Percentiles rank a stretch among this genome's conserved stretches.
Conservation (phyloP, 2,888 invertebrate species). For the Pyrochroa serraticornis region DNA sequence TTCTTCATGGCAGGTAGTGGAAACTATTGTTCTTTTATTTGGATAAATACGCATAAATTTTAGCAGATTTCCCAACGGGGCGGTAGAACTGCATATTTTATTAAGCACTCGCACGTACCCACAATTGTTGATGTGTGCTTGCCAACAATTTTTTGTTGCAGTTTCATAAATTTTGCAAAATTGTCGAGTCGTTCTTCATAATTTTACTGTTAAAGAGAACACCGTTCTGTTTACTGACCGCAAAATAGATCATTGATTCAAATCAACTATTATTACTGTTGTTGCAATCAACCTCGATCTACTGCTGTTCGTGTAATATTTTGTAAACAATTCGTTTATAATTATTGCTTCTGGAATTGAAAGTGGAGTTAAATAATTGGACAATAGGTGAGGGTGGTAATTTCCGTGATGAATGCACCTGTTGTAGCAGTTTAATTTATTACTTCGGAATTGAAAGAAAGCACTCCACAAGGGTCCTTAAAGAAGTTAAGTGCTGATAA, state of each 20-base stretch:
- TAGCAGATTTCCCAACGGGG: slow-evolving; percentile 25
- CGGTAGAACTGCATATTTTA: slow-evolving; percentile 26
- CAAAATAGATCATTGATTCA: slow-evolving; percentile 28
- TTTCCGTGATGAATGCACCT: no score
- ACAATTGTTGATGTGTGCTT: slow-evolving; percentile 8
- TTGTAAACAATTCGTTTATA: no score
- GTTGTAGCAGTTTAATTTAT: no score
- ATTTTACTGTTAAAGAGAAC: not conserved
- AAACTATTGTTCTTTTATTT: slow-evolving; percentile 26
- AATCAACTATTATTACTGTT: slow-evolving; percentile 10
- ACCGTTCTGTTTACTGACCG: slow-evolving; percentile 15
- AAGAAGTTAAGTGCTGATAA: no score
- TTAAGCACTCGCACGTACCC: slow-evolving; percentile 12
- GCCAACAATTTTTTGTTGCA: not conserved
- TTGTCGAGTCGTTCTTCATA: no score
- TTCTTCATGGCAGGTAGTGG: slow-evolving; percentile 1
- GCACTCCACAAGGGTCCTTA: no score
- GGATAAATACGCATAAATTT: slow-evolving; percentile 28
- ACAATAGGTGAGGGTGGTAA: no score
- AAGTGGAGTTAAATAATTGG: no score
- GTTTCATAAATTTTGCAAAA: not conserved
- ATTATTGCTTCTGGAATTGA: no score
- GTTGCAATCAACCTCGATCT: no score
- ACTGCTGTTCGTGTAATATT: no score
- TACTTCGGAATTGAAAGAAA: no score